These are phyloP conservation scores for Xestia ashworthii DNA, from an alignment of 2,888 invertebrate genomes.

Conservation along the genomic window DNA sequence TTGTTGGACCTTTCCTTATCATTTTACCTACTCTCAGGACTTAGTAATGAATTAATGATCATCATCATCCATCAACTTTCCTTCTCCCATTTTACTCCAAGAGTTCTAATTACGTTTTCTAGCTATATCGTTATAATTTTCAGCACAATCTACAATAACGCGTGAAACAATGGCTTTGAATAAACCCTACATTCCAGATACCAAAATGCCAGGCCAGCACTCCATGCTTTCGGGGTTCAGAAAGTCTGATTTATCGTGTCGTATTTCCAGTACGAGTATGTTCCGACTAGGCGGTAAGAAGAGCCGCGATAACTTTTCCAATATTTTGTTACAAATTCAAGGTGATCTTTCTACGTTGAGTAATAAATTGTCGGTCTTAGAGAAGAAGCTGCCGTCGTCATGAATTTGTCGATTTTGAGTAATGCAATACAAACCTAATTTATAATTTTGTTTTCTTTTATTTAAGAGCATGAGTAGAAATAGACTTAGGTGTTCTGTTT, in stretches of 20 bases:
- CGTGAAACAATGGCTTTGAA: constrained; percentile 70
- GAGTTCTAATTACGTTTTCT: neutral
- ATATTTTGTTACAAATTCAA: constrained; percentile 84
- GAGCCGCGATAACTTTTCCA: constrained; percentile 82
- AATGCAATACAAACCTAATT: constrained; percentile 7
- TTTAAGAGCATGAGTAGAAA: neutral
- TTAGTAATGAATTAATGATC: too few relatives aligned
- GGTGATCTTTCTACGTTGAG: constrained; percentile 80
- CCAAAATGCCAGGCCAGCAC: constrained; percentile 46
- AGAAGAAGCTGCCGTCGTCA: constrained; percentile 75
- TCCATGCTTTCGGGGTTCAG: constrained; percentile 70
- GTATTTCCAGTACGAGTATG: constrained; percentile 80
- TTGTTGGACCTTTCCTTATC: neutral
- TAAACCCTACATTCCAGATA: constrained; percentile 64
- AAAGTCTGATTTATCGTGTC: constrained; percentile 78
- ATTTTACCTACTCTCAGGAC: neutral
- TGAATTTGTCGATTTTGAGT: constrained; percentile 14
- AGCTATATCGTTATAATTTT: constrained; percentile 43
- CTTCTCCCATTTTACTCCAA: too few relatives aligned
- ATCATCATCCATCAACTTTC: too few relatives aligned
- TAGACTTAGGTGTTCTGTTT: neutral
- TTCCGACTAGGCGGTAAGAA: constrained; percentile 79
- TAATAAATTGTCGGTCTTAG: constrained; percentile 81
- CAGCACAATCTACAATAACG: constrained; percentile 71
- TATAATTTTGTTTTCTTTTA: neutral